These are phyloP conservation scores for Lordiphosa mommai DNA, from an alignment of 1,140 invertebrate genomes.

Conservation along the genomic window DNA sequence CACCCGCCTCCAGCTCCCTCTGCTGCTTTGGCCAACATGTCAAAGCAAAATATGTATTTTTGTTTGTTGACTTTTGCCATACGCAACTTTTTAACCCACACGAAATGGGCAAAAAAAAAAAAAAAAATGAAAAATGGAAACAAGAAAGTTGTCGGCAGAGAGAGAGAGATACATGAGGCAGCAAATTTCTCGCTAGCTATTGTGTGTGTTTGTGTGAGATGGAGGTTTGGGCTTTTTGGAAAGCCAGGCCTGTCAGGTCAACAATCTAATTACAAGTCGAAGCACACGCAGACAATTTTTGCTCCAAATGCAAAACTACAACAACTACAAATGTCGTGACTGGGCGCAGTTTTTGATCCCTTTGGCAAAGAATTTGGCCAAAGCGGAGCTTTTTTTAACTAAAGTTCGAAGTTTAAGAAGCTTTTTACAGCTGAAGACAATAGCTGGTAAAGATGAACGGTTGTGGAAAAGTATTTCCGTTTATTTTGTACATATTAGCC, in stretches of 20 bases:
- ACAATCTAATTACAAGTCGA: conserved; percentile 40
- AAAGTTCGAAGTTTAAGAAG: too few species aligned
- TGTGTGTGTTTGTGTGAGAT: too few species aligned
- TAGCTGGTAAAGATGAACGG: too few species aligned
- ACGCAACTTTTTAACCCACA: conserved; percentile 1
- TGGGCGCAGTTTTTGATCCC: conserved; percentile 24
- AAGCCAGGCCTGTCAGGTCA: conserved; percentile 19
- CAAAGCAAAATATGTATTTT: conserved; percentile 6
- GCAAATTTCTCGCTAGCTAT: conserved; percentile 8
- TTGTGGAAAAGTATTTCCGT: too few species aligned
- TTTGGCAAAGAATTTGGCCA: too few species aligned
- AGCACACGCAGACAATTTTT: conserved; percentile 23
- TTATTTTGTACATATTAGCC: too few species aligned
- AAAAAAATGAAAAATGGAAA: background rate
- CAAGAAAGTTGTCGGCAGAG: too few species aligned
- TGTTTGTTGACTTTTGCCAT: conserved; percentile 7
- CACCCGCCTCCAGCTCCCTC: background rate
- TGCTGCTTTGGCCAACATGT: background rate
- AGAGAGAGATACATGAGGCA: conserved; percentile 13
- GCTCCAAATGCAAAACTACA: conserved; percentile 8
- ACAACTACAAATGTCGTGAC: conserved; percentile 23
- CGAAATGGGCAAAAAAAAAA: background rate
- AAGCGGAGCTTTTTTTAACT: too few species aligned
- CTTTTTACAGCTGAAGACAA: too few species aligned
- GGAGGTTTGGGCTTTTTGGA: background rate